A percentile compares a stretch with the other conserved stretches of the same genome.
Evolutionary conservation across 2,797 vertebrate species (phyloP).

Genomic region (Smutsia gigantea): DNA sequence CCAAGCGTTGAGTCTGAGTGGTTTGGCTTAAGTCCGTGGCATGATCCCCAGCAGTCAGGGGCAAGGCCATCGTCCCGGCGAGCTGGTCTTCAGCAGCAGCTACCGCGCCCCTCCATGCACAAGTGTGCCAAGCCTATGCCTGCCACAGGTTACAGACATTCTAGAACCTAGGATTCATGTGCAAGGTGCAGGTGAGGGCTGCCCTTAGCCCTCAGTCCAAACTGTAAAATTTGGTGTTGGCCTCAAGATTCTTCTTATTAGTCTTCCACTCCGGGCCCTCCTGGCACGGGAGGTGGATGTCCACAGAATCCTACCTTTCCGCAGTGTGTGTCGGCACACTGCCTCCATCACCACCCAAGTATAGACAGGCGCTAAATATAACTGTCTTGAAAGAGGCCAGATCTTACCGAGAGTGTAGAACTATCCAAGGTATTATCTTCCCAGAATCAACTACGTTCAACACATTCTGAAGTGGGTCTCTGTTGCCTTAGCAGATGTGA

Average conservation of each 20-base stretch:
- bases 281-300: neutral
- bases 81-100: neutral
- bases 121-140: neutral
- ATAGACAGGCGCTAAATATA: neutral
- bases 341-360: neutral
- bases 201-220: neutral
- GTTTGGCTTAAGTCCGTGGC: neutral
- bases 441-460: neutral
- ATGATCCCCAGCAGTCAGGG: neutral
- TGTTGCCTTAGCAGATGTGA: neutral
- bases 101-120: neutral
- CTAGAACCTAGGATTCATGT: neutral
- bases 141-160: neutral
- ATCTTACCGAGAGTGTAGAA: neutral
- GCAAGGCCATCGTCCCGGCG: rapidly evolving
- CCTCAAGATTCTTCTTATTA: neutral
- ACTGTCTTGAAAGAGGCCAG: neutral
- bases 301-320: neutral
- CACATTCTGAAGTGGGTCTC: neutral
- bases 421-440: neutral
- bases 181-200: neutral
- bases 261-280: neutral
- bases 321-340: no score
- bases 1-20: neutral
- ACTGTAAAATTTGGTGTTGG: neutral